Conservation (phyloP, 1,140 invertebrate species). For the Heliothis virescens region DNA sequence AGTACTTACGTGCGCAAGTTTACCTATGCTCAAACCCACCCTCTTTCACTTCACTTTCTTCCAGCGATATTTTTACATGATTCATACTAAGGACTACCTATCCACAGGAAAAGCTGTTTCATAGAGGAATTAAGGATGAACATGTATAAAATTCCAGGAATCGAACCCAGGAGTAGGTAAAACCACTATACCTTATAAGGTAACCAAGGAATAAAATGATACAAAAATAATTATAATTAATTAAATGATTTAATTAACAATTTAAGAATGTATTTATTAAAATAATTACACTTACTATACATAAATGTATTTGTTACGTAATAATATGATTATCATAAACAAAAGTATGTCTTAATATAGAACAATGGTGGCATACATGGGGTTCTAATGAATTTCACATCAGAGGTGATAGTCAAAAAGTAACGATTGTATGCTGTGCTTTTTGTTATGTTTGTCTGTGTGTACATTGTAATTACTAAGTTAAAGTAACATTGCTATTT, state of each 20-base stretch:
- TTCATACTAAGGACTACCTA: too few species aligned
- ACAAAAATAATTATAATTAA: neutral
- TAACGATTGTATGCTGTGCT: neutral
- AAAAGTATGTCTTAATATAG: constrained; percentile 52
- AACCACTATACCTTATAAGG: neutral
- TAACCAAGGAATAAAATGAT: neutral
- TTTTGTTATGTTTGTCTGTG: too few species aligned
- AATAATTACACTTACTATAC: neutral
- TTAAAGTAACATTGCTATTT: too few species aligned
- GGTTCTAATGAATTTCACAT: constrained; percentile 54
- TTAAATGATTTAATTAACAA: constrained; percentile 1
- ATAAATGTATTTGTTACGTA: neutral
- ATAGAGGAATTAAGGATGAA: too few species aligned
- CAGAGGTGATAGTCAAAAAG: constrained; percentile 6
- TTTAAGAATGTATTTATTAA: neutral
- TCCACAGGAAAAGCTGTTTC: too few species aligned
- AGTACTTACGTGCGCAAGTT: too few species aligned
- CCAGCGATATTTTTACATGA: too few species aligned
- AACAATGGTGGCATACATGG: constrained; percentile 59
- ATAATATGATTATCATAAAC: neutral
- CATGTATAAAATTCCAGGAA: too few species aligned
- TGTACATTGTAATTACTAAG: too few species aligned
- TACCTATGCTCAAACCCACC: too few species aligned
- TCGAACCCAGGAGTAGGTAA: neutral
- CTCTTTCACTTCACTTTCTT: too few species aligned